Evolutionary conservation across 1,140 invertebrate species (phyloP).

Genomic region (Artemia franciscana): DNA sequence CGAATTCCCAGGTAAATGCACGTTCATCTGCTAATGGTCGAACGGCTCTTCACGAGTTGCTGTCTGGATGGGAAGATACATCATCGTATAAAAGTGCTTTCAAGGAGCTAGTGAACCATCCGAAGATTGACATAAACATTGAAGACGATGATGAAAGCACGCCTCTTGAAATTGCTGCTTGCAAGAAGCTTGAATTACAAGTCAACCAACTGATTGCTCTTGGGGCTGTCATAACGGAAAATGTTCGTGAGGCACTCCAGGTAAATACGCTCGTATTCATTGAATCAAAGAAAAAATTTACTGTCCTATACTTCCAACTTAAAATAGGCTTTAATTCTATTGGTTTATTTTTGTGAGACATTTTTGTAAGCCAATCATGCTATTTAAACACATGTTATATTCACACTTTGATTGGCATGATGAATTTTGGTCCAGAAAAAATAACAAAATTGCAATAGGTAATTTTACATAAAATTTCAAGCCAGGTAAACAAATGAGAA

Average conservation of each 20-base stretch:
- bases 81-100: neutral
- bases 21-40: neutral
- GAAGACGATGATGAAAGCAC: constrained; percentile 8
- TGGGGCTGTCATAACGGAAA: constrained; percentile 4
- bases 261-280: no score
- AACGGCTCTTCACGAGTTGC: constrained; percentile 8
- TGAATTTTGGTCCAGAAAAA: no score
- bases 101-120: constrained; percentile 4
- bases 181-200: neutral
- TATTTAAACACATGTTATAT: no score
- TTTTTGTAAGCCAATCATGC: no score
- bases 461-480: no score
- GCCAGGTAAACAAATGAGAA: no score
- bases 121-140: constrained; percentile 2
- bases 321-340: no score
- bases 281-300: no score
- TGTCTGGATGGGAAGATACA: constrained; percentile 2
- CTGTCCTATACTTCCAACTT: no score
- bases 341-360: no score
- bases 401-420: no score
- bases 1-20: constrained; percentile 2
- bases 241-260: constrained; percentile 3
- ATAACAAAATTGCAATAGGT: no score
- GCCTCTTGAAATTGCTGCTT: constrained; percentile 7
- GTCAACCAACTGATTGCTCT: constrained; percentile 4